Evolutionary conservation across 2,888 invertebrate species (phyloP), one percentile per base, ranked within the genome.

Genomic region (Hololepta plana): DNA sequence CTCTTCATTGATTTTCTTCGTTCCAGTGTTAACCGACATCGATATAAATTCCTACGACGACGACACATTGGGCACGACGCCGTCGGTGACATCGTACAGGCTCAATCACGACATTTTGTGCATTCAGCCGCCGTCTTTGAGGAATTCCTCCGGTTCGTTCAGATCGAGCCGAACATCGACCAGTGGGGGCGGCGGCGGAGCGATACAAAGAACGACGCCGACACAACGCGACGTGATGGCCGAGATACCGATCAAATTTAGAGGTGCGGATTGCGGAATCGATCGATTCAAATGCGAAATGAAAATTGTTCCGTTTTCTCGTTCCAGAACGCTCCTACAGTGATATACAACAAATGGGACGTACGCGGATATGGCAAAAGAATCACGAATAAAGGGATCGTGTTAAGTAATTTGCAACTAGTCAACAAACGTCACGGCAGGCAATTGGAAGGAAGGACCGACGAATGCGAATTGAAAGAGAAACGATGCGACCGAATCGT

Each of bases 251-350:
- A 51, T 56, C 31, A 53, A 51, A 45, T 57, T 54, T 33, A 48
- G 57, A 51, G 57, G 57, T 56, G 36, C 36, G 28, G 27, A 20
- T 14, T 3, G n/a, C n/a, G n/a, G n/a, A n/a, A n/a, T n/a, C n/a
- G n/a, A n/a, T n/a, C n/a, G n/a, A n/a, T n/a, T n/a, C n/a, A n/a
- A n/a, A n/a, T n/a, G n/a, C n/a, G n/a, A n/a, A n/a, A n/a, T n/a
- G n/a, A n/a, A n/a, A n/a, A n/a, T n/a, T n/a, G n/a, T n/a, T n/a
- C n/a, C n/a, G n/a, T 22, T 24, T 27, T 25, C 23, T 33, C 27
- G 23, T 54, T 57, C 28, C 50, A 66, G 66, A 66, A 50, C 62
- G 66, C 44, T 64, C 66, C 26, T 62, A 63, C 41, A 65, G 65
- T 38, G 65, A 66, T 44, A 64, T 64, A 37, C 62, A 63, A 45